These are phyloP conservation scores for Cephus pulcher DNA, from an alignment of 2,888 invertebrate species.

Conservation along the genomic window DNA sequence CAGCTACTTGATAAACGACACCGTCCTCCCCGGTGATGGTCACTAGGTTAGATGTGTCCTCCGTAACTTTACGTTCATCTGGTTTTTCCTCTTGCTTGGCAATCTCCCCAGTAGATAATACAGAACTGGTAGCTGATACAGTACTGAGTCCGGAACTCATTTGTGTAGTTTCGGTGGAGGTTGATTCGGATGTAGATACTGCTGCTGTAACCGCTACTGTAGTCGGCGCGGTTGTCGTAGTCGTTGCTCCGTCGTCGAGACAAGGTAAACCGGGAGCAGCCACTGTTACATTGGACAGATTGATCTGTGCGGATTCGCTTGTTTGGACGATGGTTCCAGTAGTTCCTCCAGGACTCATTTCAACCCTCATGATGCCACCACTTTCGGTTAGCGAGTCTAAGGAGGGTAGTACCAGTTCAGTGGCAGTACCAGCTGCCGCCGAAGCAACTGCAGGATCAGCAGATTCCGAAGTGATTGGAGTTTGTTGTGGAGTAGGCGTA, in stretches of 20 bases:
- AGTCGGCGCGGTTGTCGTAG: conserved; percentile 16
- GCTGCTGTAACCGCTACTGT: neutral
- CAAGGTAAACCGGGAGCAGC: conserved; percentile 59
- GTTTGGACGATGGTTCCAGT: conserved; percentile 72
- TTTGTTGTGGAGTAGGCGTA: conserved; percentile 32
- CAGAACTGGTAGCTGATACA: conserved; percentile 24
- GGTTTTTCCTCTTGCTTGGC: conserved; percentile 69
- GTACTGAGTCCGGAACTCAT: conserved; percentile 18
- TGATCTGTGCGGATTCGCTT: conserved; percentile 50
- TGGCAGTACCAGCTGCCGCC: conserved; percentile 36
- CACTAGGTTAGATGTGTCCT: conserved; percentile 72
- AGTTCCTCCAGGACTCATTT: conserved; percentile 75
- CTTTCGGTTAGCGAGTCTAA: conserved; percentile 56
- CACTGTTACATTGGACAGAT: conserved; percentile 40
- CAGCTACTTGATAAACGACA: conserved; percentile 82
- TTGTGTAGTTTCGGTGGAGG: conserved; percentile 31
- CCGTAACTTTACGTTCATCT: conserved; percentile 71
- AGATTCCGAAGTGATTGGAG: conserved; percentile 14
- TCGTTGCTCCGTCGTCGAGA: conserved; percentile 52
- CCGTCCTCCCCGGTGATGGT: conserved; percentile 88
- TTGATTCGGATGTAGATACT: conserved; percentile 2
- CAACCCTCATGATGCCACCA: conserved; percentile 61
- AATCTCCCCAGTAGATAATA: conserved; percentile 20
- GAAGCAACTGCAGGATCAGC: conserved; percentile 22
- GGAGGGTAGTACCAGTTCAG: conserved; percentile 58